Percentiles rank a stretch among this genome's conserved stretches.
Conservation (phyloP, 2,888 invertebrate genomes). For the Hermodice carunculata region DNA sequence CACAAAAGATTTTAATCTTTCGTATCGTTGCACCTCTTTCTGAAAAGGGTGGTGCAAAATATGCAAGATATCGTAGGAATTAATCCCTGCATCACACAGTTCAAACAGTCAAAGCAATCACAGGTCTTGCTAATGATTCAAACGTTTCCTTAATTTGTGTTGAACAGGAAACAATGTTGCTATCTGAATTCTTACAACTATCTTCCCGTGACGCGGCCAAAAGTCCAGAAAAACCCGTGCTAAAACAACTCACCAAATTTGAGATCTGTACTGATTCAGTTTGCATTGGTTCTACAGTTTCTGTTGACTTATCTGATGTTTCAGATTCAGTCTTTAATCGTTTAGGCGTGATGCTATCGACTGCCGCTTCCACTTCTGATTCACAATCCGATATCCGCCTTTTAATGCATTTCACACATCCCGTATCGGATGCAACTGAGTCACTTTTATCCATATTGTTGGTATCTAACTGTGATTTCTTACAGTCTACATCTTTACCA, state of each 20-base stretch:
- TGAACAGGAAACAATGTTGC: constrained; percentile 31
- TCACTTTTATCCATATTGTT: no score
- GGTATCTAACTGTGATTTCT: no score
- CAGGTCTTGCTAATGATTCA: constrained; percentile 39
- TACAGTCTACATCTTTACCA: no score
- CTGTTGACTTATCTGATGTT: no score
- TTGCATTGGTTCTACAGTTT: constrained; percentile 46
- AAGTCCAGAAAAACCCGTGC: constrained; percentile 59
- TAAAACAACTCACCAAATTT: constrained; percentile 61
- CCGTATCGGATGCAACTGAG: no score
- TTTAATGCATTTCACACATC: no score
- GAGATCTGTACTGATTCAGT: constrained; percentile 57
- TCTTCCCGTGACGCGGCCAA: constrained; percentile 5
- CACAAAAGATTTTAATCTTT: no score
- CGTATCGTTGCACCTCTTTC: no score
- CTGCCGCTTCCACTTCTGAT: background rate
- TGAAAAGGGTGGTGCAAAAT: no score
- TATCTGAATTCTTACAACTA: background rate
- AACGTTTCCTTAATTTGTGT: constrained; percentile 40
- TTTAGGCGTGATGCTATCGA: constrained; percentile 5
- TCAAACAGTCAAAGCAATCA: constrained; percentile 50
- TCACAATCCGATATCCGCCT: background rate
- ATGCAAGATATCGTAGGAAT: no score
- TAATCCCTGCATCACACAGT: no score
- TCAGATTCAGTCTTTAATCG: no score